Conservation (phyloP, 2,888 invertebrate genomes). For the Drosophila mimetica region DNA sequence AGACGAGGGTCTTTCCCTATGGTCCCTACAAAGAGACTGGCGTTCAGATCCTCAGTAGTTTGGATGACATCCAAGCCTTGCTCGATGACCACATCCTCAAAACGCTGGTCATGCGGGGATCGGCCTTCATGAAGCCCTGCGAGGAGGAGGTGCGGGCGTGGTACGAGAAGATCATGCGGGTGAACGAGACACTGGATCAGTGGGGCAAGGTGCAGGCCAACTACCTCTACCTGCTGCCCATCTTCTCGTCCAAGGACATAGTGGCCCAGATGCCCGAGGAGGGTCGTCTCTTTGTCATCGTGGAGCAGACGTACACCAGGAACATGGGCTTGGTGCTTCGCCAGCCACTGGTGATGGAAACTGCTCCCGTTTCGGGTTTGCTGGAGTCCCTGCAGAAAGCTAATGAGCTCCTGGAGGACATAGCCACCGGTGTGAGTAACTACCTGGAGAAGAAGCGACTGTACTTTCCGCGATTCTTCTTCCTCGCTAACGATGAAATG, state of each 20-base stretch:
- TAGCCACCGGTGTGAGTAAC: slow-evolving; percentile 87
- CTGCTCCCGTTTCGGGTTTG: slow-evolving; percentile 87
- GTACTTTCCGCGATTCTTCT: slow-evolving; percentile 90
- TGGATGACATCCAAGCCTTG: slow-evolving; percentile 88
- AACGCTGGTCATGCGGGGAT: slow-evolving; percentile 89
- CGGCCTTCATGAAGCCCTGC: slow-evolving; percentile 89
- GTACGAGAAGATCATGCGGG: slow-evolving; percentile 86
- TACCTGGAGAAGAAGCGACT: slow-evolving; percentile 88
- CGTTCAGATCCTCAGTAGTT: slow-evolving; percentile 86
- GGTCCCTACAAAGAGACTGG: slow-evolving; percentile 87
- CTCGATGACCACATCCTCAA: slow-evolving; percentile 90
- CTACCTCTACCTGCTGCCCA: slow-evolving; percentile 88
- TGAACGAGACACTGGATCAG: slow-evolving; percentile 87
- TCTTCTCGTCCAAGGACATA: slow-evolving; percentile 89
- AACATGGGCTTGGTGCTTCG: slow-evolving; percentile 83
- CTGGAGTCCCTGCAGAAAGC: slow-evolving; percentile 88
- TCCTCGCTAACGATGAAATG: slow-evolving; percentile 90
- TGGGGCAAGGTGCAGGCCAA: slow-evolving; percentile 88
- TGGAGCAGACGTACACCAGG: slow-evolving; percentile 85
- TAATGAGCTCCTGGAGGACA: slow-evolving; percentile 86
- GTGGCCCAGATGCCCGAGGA: slow-evolving; percentile 88
- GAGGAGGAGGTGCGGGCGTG: slow-evolving; percentile 86
- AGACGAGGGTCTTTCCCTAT: slow-evolving; percentile 86
- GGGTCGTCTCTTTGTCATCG: slow-evolving; percentile 86
- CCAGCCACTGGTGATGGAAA: slow-evolving; percentile 84